phyloP scores from a whole-genome alignment of 1,140 invertebrate genomes.

The Leucophenga varia region DNA sequence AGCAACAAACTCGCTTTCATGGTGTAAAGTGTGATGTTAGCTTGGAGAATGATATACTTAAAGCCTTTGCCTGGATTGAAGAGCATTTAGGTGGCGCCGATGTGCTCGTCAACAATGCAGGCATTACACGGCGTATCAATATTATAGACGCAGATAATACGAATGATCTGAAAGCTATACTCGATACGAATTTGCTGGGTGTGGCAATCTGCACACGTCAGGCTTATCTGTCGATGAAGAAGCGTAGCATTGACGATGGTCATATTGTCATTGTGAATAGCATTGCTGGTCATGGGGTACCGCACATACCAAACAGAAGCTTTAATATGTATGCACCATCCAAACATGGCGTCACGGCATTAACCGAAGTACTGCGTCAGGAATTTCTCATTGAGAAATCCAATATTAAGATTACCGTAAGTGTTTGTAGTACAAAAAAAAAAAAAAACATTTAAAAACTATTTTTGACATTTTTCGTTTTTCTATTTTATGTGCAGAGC shows the following conservation, averaged over 20 bases:
- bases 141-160: slow-evolving; percentile 37
- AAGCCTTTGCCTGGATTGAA: slow-evolving; percentile 64
- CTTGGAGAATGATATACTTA: slow-evolving; percentile 64
- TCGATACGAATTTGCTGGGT: slow-evolving; percentile 62
- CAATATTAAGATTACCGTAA: slow-evolving; percentile 39
- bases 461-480: no score
- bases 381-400: slow-evolving; percentile 61
- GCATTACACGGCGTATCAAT: slow-evolving; percentile 33
- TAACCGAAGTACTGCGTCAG: slow-evolving; percentile 63
- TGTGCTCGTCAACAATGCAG: slow-evolving; percentile 71
- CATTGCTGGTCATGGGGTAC: slow-evolving; percentile 59
- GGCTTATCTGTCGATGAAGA: slow-evolving; percentile 63
- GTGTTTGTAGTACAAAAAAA: neutral
- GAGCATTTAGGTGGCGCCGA: slow-evolving; percentile 64
- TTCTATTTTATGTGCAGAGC: slow-evolving; percentile 54
- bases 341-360: slow-evolving; percentile 62
- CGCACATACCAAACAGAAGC: slow-evolving; percentile 21
- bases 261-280: slow-evolving; percentile 58
- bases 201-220: slow-evolving; percentile 61
- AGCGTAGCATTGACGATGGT: slow-evolving; percentile 63
- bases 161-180: slow-evolving; percentile 22
- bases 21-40: slow-evolving; percentile 63
- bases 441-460: neutral
- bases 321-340: slow-evolving; percentile 61
- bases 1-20: slow-evolving; percentile 27